Conservation (phyloP, 2,113 vertebrate species). For the Microcebus lehilahytsara region DNA sequence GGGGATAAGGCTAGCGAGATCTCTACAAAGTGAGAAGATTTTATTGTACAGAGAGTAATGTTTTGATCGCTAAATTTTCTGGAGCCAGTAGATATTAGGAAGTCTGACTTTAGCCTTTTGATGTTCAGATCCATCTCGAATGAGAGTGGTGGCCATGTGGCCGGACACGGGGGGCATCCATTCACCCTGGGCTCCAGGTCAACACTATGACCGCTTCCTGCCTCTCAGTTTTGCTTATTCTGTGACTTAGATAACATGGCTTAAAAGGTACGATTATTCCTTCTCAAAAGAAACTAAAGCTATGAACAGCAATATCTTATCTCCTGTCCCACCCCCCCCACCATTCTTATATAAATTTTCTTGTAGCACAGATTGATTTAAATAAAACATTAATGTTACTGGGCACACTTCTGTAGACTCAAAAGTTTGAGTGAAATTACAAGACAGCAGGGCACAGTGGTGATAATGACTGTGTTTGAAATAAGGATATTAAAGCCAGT, state of each 20-base stretch:
- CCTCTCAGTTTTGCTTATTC: background rate
- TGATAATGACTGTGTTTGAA: background rate
- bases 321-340: too few species aligned
- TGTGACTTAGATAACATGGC: background rate
- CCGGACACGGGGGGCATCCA: background rate
- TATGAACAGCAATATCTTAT: background rate
- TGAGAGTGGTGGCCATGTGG: background rate
- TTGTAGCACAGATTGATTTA: background rate
- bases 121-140: background rate
- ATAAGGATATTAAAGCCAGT: background rate
- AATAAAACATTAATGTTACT: background rate
- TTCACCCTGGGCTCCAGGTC: background rate
- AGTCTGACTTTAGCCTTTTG: conserved; percentile 35
- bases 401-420: background rate
- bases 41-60: background rate
- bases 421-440: background rate
- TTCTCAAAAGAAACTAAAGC: background rate
- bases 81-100: conserved; percentile 22
- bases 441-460: background rate
- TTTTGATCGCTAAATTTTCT: conserved; percentile 5
- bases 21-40: conserved; percentile 24
- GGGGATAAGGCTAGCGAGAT: conserved; percentile 11
- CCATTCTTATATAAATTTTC: background rate
- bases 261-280: background rate
- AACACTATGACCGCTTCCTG: rapidly evolving